A percentile compares a stretch with the other conserved stretches of the same genome.
phyloP scores from a whole-genome alignment of 2,888 invertebrate genomes.

The Leistus spinibarbis region DNA sequence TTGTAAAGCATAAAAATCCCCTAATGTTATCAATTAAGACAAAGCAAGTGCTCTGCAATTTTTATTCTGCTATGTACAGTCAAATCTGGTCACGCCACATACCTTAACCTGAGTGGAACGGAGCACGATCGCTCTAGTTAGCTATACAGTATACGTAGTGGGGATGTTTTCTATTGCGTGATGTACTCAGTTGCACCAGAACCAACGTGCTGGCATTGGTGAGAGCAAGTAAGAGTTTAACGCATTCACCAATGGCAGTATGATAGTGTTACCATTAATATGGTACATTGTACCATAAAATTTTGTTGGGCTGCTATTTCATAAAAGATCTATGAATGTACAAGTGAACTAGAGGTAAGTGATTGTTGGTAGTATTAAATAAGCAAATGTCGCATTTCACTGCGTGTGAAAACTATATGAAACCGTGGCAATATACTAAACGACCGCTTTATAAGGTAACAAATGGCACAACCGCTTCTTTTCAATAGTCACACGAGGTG shows the following conservation, averaged over 20 bases:
- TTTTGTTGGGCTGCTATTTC: background rate
- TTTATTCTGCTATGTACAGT: no score
- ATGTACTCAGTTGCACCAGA: no score
- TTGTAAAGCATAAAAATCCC: no score
- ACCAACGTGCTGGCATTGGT: no score
- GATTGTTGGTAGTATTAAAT: background rate
- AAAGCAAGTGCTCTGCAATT: no score
- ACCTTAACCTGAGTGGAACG: no score
- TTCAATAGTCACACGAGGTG: background rate
- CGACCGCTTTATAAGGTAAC: constrained; percentile 19
- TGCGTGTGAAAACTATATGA: background rate
- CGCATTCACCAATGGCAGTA: background rate
- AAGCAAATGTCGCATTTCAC: background rate
- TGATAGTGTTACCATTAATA: background rate
- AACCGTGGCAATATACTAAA: background rate
- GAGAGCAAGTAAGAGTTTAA: background rate
- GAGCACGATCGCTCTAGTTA: no score
- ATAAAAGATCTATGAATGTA: background rate
- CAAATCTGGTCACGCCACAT: no score
- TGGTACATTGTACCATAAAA: no score
- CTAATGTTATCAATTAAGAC: no score
- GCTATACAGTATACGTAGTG: no score
- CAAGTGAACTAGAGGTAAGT: background rate
- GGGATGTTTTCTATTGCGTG: no score
- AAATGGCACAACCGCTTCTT: background rate